These are phyloP conservation scores for Glyptemys insculpta DNA, from an alignment of 2,797 vertebrate species.

Conservation along the genomic window DNA sequence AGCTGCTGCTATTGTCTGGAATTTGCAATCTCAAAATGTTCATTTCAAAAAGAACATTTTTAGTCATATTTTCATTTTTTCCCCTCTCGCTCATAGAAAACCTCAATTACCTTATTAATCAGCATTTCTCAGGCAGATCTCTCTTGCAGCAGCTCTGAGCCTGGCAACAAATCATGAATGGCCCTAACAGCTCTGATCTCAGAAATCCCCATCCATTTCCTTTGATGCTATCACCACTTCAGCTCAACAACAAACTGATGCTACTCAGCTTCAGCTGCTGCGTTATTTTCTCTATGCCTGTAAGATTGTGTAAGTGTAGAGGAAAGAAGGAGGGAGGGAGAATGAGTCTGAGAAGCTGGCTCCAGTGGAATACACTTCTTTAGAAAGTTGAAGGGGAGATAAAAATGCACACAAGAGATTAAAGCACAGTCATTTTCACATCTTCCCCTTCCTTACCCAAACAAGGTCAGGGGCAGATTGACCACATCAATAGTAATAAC, in stretches of 20 bases:
- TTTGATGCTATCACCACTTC: constrained; percentile 78
- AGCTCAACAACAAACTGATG: constrained; percentile 74
- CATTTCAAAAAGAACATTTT: constrained; percentile 75
- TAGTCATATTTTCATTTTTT: constrained; percentile 75
- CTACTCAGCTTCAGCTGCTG: constrained; percentile 61
- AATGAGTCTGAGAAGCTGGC: constrained; percentile 47
- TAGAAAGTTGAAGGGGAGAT: constrained; percentile 76
- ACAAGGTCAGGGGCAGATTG: constrained; percentile 89
- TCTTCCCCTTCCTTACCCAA: constrained; percentile 82
- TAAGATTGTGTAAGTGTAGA: constrained; percentile 62
- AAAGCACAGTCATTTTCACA: constrained; percentile 83
- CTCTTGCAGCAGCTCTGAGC: constrained; percentile 73
- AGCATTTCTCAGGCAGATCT: constrained; percentile 79
- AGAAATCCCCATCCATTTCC: constrained; percentile 77
- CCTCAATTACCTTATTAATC: constrained; percentile 81
- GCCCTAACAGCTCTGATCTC: constrained; percentile 75
- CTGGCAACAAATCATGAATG: constrained; percentile 80
- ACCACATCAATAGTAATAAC: constrained; percentile 95
- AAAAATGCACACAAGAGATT: constrained; percentile 76
- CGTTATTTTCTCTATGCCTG: constrained; percentile 16
- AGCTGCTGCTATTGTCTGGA: constrained; percentile 62
- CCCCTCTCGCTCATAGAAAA: constrained; percentile 71
- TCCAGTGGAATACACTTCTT: constrained; percentile 65
- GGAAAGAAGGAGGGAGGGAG: constrained; percentile 62
- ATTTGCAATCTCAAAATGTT: constrained; percentile 73